Percentiles rank a stretch among this genome's conserved stretches.
Conservation (phyloP, 2,797 vertebrate species). For the Astyanax mexicanus region DNA sequence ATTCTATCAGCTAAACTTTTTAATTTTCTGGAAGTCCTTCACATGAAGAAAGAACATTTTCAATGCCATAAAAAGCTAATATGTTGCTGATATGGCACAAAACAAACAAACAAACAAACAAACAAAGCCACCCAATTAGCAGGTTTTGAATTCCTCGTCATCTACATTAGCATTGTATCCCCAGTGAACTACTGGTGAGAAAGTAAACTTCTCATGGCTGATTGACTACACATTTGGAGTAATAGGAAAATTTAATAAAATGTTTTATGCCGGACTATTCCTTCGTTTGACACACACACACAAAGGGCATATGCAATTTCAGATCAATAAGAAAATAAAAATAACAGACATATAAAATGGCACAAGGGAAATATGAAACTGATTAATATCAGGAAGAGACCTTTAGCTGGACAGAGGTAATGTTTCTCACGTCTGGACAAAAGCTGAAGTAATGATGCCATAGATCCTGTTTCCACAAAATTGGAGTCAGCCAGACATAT, state of each 20-base stretch:
- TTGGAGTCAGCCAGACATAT: background rate
- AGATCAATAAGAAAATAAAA: constrained; percentile 30
- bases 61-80: no score
- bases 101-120: no score
- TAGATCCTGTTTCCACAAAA: no score
- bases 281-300: background rate
- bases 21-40: no score
- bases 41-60: no score
- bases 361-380: background rate
- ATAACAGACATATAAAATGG: background rate
- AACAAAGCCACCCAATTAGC: no score
- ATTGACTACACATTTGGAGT: background rate
- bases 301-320: constrained; percentile 12
- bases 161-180: no score
- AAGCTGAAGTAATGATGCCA: background rate
- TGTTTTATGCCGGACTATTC: background rate
- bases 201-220: no score
- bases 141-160: no score
- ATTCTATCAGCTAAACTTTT: no score
- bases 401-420: background rate
- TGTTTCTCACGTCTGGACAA: constrained; percentile 1
- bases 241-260: background rate
- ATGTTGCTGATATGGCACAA: no score
- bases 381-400: background rate
- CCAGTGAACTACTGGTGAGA: no score